Evolutionary conservation across 2,113 vertebrate genomes (phyloP).

Genomic region (Hucho hucho): DNA sequence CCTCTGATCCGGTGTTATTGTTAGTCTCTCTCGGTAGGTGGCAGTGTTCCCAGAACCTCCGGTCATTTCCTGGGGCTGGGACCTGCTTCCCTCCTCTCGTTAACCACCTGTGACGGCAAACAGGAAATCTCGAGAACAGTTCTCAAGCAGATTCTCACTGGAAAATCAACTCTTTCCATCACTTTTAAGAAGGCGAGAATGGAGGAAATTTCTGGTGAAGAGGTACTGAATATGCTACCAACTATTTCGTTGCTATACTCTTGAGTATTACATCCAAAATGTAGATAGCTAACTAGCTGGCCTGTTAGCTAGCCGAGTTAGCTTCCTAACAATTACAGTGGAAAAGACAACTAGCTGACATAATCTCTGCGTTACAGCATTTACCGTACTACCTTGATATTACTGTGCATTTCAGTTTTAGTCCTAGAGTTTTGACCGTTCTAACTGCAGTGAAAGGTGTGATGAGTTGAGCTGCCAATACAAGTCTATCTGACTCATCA

Average conservation of each 20-base stretch:
- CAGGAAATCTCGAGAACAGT: not conserved
- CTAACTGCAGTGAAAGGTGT: no score
- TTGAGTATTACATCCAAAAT: not conserved
- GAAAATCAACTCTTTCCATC: not conserved
- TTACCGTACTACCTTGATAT: not conserved
- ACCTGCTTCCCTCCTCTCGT: not conserved
- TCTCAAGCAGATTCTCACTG: not conserved
- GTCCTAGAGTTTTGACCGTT: no score
- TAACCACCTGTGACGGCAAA: not conserved
- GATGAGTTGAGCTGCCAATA: no score
- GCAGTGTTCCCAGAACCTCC: not conserved
- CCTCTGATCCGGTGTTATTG: not conserved
- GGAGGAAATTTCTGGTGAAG: conserved; percentile 68
- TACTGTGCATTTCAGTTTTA: not conserved
- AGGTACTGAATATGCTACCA: conserved; percentile 49
- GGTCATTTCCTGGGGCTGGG: not conserved
- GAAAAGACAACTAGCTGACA: no score
- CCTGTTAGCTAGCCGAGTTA: not conserved
- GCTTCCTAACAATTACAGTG: not conserved
- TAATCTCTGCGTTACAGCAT: not conserved
- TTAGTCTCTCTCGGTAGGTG: not conserved
- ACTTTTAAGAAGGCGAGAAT: conserved; percentile 35
- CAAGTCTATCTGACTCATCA: not conserved
- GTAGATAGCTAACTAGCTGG: no score
- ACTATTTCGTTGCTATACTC: no score